Evolutionary conservation across 2,888 invertebrate species (phyloP), one percentile per base, ranked within the genome.

Genomic region (Baronia brevicornis): DNA sequence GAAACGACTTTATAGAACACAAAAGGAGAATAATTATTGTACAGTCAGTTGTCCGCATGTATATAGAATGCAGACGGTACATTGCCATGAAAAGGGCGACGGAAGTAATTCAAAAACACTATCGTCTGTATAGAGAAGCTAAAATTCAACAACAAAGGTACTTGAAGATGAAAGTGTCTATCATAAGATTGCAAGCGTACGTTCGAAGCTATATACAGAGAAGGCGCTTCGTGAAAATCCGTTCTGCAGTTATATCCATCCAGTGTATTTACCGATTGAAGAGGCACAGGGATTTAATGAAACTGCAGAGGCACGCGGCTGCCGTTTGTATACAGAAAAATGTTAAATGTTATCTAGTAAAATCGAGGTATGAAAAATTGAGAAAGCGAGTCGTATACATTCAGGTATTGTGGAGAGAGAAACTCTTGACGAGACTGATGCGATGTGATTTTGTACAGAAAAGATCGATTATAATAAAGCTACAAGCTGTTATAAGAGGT

Each of bases 401-500:
- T 32, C 85, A 86, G 44, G 62, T 42, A 31, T 43, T 69, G 33
- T 87, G 85, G 79, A 67, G 67, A 50, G 74, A 74, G 2, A 75
- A 67, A 43, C 43, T 70, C 8, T 26, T 65, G 6, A 79, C 74
- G 45, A 67, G 75, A 41, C 41, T 61, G 37, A 46, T 74, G 38
- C 74, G 62, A 35, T 66, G 59, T 18, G 69, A 68, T 14, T 79
- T 56, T 47, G 37, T 67, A 33, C 66, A 70, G 31, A 74, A 69
- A 50, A 65, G 51, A 47, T 48, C 40, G 7, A 23, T 60, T 12
- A 48, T 80, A 6, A 53, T 68, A 2, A 64, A 60, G 46, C 39
- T 88, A 37, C 84, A 86, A 47, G 61, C 86, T 5, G 39, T 57
- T 14, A 61, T 79, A 22, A 75, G 88, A 48, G 85, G 88, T 27